A percentile compares a stretch with the other conserved stretches of the same genome.
Conservation (phyloP, 92 coral and sea anemone genomes). For the Meandrina meandrites region DNA sequence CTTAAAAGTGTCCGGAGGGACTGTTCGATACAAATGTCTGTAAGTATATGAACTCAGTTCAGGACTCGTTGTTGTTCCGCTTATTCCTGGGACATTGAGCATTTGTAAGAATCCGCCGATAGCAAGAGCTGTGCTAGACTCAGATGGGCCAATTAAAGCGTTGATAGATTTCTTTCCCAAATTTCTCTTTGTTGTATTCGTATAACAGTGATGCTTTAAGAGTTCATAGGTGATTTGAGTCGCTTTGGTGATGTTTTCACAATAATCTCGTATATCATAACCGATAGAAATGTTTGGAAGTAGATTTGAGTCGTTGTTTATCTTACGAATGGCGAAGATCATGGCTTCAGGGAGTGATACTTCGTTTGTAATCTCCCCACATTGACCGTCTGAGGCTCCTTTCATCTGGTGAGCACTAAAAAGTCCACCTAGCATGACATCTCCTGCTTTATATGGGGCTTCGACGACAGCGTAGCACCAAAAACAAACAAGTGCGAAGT, state of each 20-base stretch:
- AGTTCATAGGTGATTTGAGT: not conserved
- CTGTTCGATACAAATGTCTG: not conserved
- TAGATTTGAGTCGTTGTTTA: constrained; percentile 62
- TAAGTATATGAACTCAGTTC: not conserved
- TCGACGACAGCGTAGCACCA: too few relatives aligned
- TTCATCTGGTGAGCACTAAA: constrained; percentile 4
- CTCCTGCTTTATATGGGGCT: too few relatives aligned
- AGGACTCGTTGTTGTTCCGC: not conserved
- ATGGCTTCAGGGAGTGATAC: constrained; percentile 78
- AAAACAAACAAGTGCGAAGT: too few relatives aligned
- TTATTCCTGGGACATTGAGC: not conserved
- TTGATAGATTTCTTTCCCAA: not conserved
- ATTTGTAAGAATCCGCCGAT: not conserved
- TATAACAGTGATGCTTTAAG: not conserved
- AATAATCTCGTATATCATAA: constrained; percentile 2
- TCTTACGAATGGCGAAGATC: constrained; percentile 69
- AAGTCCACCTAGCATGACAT: too few relatives aligned
- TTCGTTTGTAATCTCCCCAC: constrained; percentile 66
- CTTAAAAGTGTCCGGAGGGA: not conserved
- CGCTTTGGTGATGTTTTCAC: not conserved
- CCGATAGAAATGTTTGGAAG: constrained; percentile 82
- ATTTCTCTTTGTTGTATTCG: not conserved
- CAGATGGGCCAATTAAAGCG: not conserved
- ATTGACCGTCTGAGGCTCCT: constrained; percentile 28
- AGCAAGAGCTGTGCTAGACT: not conserved